Percentiles rank a stretch among this genome's conserved stretches.
Evolutionary conservation across 2,113 vertebrate genomes (phyloP).

Genomic region (Podiceps cristatus): DNA sequence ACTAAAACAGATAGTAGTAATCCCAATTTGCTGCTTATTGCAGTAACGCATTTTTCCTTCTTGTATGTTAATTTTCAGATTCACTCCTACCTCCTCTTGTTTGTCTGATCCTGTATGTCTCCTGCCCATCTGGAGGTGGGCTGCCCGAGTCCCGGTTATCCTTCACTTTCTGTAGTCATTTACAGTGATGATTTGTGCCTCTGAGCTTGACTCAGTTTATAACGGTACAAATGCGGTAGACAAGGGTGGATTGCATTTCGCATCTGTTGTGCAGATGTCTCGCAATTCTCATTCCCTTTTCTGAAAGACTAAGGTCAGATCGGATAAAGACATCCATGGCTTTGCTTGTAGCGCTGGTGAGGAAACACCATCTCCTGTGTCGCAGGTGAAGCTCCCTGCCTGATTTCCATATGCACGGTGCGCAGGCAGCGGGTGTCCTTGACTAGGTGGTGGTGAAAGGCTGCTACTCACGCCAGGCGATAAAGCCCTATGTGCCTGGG

Average conservation of each 20-base stretch:
- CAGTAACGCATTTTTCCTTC: neutral
- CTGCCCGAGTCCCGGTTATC: neutral
- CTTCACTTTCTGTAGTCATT: neutral
- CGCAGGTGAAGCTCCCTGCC: neutral
- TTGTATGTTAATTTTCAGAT: neutral
- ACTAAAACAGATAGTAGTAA: neutral
- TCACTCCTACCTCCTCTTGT: neutral
- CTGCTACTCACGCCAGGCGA: neutral
- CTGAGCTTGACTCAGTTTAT: neutral
- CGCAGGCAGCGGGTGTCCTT: accelerated
- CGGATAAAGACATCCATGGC: neutral
- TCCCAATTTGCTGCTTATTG: neutral
- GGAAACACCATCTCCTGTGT: neutral
- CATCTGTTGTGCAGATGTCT: constrained; percentile 41
- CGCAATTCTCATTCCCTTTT: neutral
- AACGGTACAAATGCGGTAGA: neutral
- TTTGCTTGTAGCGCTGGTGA: neutral
- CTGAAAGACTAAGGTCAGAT: neutral
- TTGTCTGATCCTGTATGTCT: neutral
- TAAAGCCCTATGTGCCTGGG: neutral
- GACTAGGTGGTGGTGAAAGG: neutral
- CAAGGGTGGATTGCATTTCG: neutral
- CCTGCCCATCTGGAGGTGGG: neutral
- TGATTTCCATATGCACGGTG: accelerated
- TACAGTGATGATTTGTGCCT: neutral